Conservation (phyloP, 2,113 vertebrate genomes). For the Colinus virginianus region DNA sequence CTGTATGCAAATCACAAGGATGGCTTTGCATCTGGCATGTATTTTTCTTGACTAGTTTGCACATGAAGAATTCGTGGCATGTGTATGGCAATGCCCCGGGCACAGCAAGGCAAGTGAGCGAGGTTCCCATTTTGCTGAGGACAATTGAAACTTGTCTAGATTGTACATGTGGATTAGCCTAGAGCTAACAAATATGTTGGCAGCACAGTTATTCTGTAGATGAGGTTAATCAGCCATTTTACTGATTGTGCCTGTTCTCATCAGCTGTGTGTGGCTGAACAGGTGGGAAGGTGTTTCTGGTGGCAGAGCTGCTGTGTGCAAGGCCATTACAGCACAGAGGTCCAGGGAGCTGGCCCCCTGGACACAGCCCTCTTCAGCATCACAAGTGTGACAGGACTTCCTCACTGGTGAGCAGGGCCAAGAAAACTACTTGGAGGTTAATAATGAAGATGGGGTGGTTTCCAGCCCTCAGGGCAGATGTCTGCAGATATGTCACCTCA, state of each 20-base stretch:
- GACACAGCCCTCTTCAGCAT: not conserved
- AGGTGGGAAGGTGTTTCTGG: not conserved
- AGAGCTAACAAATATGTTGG: not conserved
- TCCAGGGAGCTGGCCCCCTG: not conserved
- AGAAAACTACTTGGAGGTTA: not conserved
- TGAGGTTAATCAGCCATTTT: not conserved
- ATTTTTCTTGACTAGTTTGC: not conserved
- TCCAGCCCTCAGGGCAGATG: not conserved
- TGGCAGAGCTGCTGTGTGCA: not conserved
- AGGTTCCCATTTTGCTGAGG: not conserved
- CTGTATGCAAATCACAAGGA: not conserved
- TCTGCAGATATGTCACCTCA: not conserved
- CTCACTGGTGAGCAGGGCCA: not conserved
- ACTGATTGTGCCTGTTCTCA: not conserved
- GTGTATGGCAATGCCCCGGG: not conserved
- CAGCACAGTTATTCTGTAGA: not conserved
- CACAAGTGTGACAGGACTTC: not conserved
- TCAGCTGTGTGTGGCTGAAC: not conserved
- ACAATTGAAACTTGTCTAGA: not conserved
- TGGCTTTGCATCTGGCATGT: not conserved
- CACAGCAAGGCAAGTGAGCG: not conserved
- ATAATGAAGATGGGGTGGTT: not conserved
- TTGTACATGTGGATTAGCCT: not conserved
- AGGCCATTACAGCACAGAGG: not conserved
- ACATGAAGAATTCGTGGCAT: not conserved